Evolutionary conservation across 2,113 vertebrate genomes (phyloP).

Genomic region (Pseudorhombus dupliciocellatus): DNA sequence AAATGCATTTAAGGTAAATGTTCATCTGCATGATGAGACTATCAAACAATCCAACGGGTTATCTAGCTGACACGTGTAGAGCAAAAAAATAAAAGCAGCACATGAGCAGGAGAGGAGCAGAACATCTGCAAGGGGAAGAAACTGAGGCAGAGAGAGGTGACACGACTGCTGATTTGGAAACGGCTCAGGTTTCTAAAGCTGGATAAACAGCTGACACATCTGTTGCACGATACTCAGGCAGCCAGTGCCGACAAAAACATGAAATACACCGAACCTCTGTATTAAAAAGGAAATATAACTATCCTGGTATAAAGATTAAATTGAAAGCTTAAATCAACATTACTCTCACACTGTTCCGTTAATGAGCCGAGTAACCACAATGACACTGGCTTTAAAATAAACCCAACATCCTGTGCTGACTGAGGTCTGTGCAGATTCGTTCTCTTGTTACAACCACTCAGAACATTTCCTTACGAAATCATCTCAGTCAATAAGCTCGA

Average conservation of each 20-base stretch:
- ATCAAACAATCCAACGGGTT: not conserved
- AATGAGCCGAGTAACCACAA: not conserved
- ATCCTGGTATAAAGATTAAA: not conserved
- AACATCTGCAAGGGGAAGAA: not conserved
- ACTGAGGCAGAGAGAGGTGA: not conserved
- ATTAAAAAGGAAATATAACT: not conserved
- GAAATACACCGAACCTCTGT: not conserved
- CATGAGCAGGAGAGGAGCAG: not conserved
- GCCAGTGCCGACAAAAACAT: not conserved
- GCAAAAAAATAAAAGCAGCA: not conserved
- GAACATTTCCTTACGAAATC: not conserved
- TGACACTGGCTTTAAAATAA: not conserved
- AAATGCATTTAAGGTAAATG: no score
- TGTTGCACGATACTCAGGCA: not conserved
- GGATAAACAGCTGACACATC: slow-evolving; percentile 1
- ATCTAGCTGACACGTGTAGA: not conserved
- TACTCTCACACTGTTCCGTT: not conserved
- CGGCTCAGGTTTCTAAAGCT: not conserved
- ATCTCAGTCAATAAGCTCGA: not conserved
- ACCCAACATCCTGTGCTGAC: not conserved
- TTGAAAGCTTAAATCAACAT: not conserved
- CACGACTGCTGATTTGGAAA: not conserved
- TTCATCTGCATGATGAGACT: no score
- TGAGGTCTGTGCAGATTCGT: not conserved
- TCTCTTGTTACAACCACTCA: not conserved